A percentile compares a stretch with the other conserved stretches of the same genome.
Conservation (phyloP, 2,888 invertebrate genomes). For the Exocentrus adspersus region DNA sequence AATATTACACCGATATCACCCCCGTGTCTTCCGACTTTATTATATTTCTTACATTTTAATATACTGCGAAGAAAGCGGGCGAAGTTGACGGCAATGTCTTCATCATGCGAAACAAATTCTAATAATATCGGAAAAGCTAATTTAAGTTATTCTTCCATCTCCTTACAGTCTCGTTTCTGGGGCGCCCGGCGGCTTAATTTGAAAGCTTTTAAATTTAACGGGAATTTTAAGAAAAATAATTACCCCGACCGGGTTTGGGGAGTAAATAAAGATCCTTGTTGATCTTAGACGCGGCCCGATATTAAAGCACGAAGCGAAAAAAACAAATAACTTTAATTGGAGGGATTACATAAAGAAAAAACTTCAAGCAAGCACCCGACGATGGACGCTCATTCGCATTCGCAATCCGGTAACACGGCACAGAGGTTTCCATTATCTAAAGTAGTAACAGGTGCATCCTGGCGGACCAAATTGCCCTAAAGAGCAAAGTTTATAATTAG, state of each 20-base stretch:
- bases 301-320: neutral
- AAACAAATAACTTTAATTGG: neutral
- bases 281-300: neutral
- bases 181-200: slow-evolving; percentile 14
- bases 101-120: slow-evolving; percentile 7
- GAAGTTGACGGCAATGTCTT: slow-evolving; percentile 6
- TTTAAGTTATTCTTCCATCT: slow-evolving; percentile 23
- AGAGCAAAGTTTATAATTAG: slow-evolving; percentile 51
- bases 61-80: neutral
- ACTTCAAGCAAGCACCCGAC: too few relatives aligned
- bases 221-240: slow-evolving; percentile 25
- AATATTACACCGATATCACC: slow-evolving; percentile 11
- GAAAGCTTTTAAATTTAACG: slow-evolving; percentile 28
- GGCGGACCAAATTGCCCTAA: slow-evolving; percentile 47
- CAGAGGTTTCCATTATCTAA: slow-evolving; percentile 26
- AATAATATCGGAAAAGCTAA: slow-evolving; percentile 18
- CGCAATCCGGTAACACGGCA: too few relatives aligned
- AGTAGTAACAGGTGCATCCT: slow-evolving; percentile 46
- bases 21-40: neutral
- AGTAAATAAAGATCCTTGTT: slow-evolving; percentile 25
- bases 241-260: slow-evolving; percentile 16
- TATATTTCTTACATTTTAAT: slow-evolving; percentile 12
- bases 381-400: too few relatives aligned
- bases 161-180: slow-evolving; percentile 7
- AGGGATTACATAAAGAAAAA: neutral